Evolutionary conservation across 2,888 invertebrate genomes (phyloP).

Genomic region (Gastracanthus pulcherrimus): DNA sequence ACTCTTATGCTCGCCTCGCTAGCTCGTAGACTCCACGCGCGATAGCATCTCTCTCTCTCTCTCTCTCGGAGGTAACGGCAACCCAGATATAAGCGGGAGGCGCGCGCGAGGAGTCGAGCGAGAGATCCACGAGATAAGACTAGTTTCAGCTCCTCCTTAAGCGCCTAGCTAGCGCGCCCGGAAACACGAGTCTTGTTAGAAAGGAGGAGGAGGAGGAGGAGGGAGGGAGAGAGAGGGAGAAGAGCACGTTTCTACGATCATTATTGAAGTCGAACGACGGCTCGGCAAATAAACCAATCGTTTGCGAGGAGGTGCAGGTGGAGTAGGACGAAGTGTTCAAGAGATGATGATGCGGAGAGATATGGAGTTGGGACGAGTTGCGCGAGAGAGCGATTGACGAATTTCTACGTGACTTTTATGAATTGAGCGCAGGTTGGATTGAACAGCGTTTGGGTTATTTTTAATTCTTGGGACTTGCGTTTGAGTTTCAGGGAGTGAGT

Average conservation of each 20-base stretch:
- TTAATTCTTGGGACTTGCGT: no score
- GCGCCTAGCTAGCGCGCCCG: background rate
- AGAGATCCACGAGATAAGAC: conserved; percentile 57
- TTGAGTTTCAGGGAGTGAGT: no score
- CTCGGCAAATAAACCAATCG: conserved; percentile 34
- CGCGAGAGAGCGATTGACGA: no score
- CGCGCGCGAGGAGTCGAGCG: background rate
- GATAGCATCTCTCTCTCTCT: conserved; percentile 23
- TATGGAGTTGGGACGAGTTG: no score
- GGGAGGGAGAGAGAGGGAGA: background rate
- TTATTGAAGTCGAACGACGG: conserved; percentile 22
- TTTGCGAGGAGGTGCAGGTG: background rate
- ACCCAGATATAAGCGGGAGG: conserved; percentile 3
- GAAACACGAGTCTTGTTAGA: background rate
- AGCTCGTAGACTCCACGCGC: background rate
- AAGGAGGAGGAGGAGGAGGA: background rate
- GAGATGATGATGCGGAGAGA: no score
- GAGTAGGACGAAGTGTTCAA: no score
- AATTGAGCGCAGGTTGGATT: no score
- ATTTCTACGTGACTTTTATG: no score
- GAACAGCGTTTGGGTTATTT: no score
- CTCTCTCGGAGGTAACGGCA: conserved; percentile 30
- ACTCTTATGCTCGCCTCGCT: conserved; percentile 26
- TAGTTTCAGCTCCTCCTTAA: conserved; percentile 38
- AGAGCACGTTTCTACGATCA: conserved; percentile 31